phyloP scores from a whole-genome alignment of 2,888 invertebrate species.

The Ornithoptera alexandrae region DNA sequence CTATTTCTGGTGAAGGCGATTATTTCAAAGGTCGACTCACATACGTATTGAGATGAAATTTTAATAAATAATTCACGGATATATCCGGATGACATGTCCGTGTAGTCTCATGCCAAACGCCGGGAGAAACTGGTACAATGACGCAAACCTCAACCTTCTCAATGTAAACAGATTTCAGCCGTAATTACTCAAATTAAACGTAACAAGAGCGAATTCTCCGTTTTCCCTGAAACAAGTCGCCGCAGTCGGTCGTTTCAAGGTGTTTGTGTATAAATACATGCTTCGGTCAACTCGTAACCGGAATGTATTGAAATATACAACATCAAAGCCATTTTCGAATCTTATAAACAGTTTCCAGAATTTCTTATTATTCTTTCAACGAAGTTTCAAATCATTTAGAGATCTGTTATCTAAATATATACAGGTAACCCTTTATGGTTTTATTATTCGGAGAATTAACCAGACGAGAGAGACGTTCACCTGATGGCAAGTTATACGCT shows the following conservation, averaged over 20 bases:
- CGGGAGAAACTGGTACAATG: constrained; percentile 6
- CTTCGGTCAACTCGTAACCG: constrained; percentile 8
- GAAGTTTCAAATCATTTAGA: no score
- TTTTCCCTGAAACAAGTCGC: constrained; percentile 13
- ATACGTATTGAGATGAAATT: background rate
- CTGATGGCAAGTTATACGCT: no score
- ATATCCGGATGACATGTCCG: constrained; percentile 2
- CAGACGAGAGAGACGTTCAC: no score
- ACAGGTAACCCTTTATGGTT: no score
- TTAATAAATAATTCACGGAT: constrained; percentile 14
- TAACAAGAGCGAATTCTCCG: constrained; percentile 17
- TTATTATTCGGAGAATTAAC: no score
- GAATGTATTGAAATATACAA: constrained; percentile 2
- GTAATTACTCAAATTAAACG: constrained; percentile 22
- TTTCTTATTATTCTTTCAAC: no score
- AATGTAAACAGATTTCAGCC: constrained; percentile 5
- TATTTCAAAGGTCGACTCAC: background rate
- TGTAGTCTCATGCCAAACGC: constrained; percentile 18
- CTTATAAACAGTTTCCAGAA: background rate
- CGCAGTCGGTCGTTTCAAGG: constrained; percentile 1
- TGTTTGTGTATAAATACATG: background rate
- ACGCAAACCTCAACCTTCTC: constrained; percentile 27
- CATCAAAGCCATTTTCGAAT: background rate
- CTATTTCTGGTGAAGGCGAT: background rate
- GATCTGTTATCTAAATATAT: no score